phyloP scores from a whole-genome alignment of 2,888 invertebrate genomes.

The Branchipolynoe longqiensis region DNA sequence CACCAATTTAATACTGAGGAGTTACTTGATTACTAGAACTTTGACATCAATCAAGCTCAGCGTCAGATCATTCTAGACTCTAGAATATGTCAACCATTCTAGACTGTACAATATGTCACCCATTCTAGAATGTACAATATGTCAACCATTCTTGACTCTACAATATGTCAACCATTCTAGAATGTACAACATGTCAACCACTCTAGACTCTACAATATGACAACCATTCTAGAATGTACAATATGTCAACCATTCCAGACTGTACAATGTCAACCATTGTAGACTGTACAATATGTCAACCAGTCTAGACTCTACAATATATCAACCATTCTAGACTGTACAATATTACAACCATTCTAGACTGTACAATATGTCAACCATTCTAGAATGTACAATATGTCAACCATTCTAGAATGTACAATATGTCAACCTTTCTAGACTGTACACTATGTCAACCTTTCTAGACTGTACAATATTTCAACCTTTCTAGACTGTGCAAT shows the following conservation, averaged over 20 bases:
- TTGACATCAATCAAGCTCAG: too few species aligned
- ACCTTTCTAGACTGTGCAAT: background rate
- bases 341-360: background rate
- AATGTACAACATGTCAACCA: background rate
- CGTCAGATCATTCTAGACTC: too few species aligned
- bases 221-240: background rate
- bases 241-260: background rate
- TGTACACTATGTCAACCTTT: background rate
- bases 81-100: background rate
- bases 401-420: background rate
- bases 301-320: background rate
- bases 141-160: background rate
- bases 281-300: background rate
- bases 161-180: background rate
- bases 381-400: background rate
- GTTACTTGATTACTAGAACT: too few species aligned
- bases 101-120: background rate
- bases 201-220: background rate
- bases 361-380: background rate
- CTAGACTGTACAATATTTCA: background rate
- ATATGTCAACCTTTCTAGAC: background rate
- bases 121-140: background rate
- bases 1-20: too few species aligned
- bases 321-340: background rate
- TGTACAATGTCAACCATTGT: background rate